Evolutionary conservation across 92 coral and sea anemone genomes (phyloP).

Genomic region (Epizoanthus ramosus): DNA sequence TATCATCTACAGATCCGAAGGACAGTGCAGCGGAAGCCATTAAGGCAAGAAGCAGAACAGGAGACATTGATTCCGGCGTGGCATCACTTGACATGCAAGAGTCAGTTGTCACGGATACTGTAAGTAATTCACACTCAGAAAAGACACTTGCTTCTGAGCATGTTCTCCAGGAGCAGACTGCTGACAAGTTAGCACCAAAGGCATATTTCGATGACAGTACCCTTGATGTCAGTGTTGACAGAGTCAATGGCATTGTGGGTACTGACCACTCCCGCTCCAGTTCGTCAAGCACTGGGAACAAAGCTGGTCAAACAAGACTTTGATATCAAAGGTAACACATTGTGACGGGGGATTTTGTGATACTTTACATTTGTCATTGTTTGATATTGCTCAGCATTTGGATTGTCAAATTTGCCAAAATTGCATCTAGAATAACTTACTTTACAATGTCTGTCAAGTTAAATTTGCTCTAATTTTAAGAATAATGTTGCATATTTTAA

Average conservation of each 20-base stretch:
- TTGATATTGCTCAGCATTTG: neutral
- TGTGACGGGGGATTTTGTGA: neutral
- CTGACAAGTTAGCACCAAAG: conserved; percentile 43
- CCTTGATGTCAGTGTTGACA: conserved; percentile 32
- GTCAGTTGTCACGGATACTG: conserved; percentile 10
- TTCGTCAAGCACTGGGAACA: conserved; percentile 36
- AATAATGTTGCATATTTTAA: too few species aligned
- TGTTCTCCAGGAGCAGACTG: conserved; percentile 12
- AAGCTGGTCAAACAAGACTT: conserved; percentile 25
- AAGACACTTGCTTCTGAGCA: conserved; percentile 36
- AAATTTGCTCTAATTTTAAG: neutral
- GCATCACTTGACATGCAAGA: conserved; percentile 25
- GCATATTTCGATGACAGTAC: conserved; percentile 38
- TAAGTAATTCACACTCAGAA: conserved; percentile 26
- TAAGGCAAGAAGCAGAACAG: neutral
- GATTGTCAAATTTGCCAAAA: neutral
- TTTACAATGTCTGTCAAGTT: too few species aligned
- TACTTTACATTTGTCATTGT: neutral
- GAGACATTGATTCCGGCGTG: neutral
- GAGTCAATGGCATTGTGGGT: conserved; percentile 47
- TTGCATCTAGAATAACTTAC: neutral
- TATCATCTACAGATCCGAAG: conserved; percentile 6
- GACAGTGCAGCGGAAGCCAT: neutral
- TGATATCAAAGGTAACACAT: conserved; percentile 13
- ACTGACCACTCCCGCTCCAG: conserved; percentile 10